Evolutionary conservation across 2,797 vertebrate species (phyloP).

Genomic region (Mus caroli): DNA sequence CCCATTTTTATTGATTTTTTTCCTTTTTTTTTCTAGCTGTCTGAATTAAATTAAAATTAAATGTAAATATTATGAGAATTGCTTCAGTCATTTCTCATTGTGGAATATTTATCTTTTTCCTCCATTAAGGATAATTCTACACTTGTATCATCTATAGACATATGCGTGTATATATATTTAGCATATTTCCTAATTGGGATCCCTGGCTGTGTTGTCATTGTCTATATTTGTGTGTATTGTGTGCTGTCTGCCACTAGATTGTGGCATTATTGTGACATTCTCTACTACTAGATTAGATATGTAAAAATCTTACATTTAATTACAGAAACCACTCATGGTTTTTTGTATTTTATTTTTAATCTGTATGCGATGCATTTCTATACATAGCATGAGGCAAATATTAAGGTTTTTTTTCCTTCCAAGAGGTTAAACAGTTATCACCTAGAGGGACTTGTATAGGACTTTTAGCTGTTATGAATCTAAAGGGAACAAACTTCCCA

Average conservation of each 20-base stretch:
- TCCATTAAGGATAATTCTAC: background rate
- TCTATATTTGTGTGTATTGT: background rate
- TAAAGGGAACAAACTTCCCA: conserved; percentile 51
- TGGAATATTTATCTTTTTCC: conserved; percentile 25
- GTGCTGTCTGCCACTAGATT: background rate
- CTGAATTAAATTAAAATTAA: conserved; percentile 7
- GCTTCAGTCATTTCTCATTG: conserved; percentile 39
- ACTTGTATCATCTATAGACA: background rate
- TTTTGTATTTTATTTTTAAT: conserved; percentile 63
- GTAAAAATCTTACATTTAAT: conserved; percentile 49
- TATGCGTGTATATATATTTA: background rate
- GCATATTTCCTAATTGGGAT: conserved; percentile 20
- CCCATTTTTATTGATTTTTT: background rate
- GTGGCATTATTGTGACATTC: background rate
- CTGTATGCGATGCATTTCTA: conserved; percentile 56
- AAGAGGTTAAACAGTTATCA: conserved; percentile 53
- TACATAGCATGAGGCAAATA: conserved; percentile 25
- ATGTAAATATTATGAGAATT: conserved; percentile 24
- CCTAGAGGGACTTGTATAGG: background rate
- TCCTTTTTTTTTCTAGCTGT: background rate
- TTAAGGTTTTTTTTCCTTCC: conserved; percentile 38
- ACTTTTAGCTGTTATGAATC: conserved; percentile 40
- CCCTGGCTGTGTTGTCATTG: background rate
- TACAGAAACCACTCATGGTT: conserved; percentile 18
- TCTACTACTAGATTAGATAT: background rate